These are phyloP conservation scores for Cisticola juncidis DNA, from an alignment of 2,113 vertebrate genomes.

Conservation along the genomic window DNA sequence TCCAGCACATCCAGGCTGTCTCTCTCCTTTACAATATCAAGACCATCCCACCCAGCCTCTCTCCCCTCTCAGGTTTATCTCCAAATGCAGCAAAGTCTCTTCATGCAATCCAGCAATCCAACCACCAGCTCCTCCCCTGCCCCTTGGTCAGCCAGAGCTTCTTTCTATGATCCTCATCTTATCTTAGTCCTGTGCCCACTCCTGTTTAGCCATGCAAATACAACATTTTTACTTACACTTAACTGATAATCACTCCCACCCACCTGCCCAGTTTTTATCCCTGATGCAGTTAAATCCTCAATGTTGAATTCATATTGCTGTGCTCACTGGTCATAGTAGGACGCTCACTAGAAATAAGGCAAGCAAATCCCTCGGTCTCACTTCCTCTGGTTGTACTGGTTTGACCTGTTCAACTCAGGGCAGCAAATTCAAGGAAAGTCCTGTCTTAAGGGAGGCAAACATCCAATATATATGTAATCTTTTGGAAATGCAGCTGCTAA, in stretches of 20 bases:
- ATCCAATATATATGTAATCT: background rate
- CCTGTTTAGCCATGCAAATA: background rate
- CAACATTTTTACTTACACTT: background rate
- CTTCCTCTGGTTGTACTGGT: background rate
- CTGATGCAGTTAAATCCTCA: background rate
- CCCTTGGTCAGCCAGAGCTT: background rate
- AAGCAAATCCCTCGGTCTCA: background rate
- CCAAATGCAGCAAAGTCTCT: background rate
- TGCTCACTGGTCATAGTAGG: background rate
- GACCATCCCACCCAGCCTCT: background rate
- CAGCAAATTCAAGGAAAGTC: constrained; percentile 9
- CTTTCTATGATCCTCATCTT: background rate
- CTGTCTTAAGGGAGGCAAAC: background rate
- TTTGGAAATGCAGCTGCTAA: constrained; percentile 8
- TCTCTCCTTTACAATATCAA: background rate
- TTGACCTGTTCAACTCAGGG: background rate
- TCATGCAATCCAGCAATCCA: background rate
- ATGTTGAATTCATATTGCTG: background rate
- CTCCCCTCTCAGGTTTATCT: background rate
- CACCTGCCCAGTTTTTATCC: background rate
- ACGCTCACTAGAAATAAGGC: background rate
- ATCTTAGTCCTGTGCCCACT: background rate
- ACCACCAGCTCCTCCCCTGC: background rate
- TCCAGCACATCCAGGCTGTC: background rate
- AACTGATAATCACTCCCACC: background rate